Base-by-base conservation (phyloP, 2,113 vertebrate species). In the Uria lomvia region DNA sequence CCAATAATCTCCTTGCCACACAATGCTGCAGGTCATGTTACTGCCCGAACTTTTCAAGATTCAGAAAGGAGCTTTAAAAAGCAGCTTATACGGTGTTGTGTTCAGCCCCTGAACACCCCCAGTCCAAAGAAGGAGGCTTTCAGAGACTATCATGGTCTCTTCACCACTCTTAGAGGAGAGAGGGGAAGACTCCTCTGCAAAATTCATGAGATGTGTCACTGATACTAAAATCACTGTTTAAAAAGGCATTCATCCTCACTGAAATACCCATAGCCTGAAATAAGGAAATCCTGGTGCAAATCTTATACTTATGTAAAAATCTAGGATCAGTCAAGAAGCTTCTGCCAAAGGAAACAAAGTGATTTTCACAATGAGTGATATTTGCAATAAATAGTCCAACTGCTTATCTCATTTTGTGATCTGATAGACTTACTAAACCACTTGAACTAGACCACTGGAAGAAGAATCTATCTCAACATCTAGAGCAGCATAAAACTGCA, bases 211-310 rank as follows among this genome's bases (percentile, higher is more conserved):
- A 38, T 43, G 8, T 65, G 12, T 59, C n/a, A 40, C 19, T 36
- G 16, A 36, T 49, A 52, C 12, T 17, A 23, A 50, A 76, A 72
- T 55, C 8, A 13, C 30, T 60, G 29, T 49, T 74, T 86, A 23
- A 90, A 73, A 82, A 45, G 24, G 7, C n/a, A 50, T 47, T 55
- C 24, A 3, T 53, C 15, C 20, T 53, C 62, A n/a, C 15, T 73
- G 66, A 78, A 81, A 43, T 40, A 36, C 50, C 56, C 22, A 17
- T 7, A 70, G 16, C 30, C 62, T 55, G 50, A 88, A 75, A 79
- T 1, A 1, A 88, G 42, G 47, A 67, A 72, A 77, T 42, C 47
- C 43, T 34, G 36, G 29, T 0, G 1, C 2, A 4, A 36, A 27
- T 56, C 40, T 40, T 32, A 45, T 1, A 8, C 40, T 40, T 32